Base-by-base conservation (phyloP, 2,797 vertebrate genomes). In the Phalloptychus januarius region DNA sequence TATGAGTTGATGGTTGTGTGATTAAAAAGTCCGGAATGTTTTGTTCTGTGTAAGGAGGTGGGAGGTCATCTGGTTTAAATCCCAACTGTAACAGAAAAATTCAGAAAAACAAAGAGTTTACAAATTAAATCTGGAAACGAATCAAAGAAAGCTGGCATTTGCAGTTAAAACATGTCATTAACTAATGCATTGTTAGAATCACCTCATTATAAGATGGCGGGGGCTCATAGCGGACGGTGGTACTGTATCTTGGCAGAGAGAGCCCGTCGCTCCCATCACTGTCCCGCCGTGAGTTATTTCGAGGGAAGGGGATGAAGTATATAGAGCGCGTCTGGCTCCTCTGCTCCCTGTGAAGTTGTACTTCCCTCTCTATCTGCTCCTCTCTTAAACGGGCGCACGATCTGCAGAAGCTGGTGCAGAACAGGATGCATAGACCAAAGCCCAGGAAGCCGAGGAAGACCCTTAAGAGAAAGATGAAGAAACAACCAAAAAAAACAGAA, bases 151-250 rank as follows among this genome's bases (percentile, higher is more conserved):
- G 16, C 33, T 48, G 20, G 45, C 28, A 50, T 52, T 72, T 13
- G 8, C 1, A 42, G 4, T 42, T 3, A 67, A 50, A 69, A 5
- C 2, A 40, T 18, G 5, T n/a, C 38, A 18, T 13, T 7, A 45
- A 63, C 5, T 18, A 18, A 28, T 16, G 3, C 10, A 42, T 16
- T 38, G 18, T 74, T 1, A 50, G 2, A 79, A n/a, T 85, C 69
- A 95, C 94, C 91, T 94, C 94, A 5, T 79, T 86, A 50, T 95
- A 95, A 13, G 93, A 71, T 23, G 94, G 94, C 3, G 94, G 94
- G 5, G 89, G 83, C 42, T 80, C 90, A 8, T 18, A 44, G 79
- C 63, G 72, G 76, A 0, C 67, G 2, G 67, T 36, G 0, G 72
- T 71, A 79, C 72, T 86, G 46, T 92, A 91, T 42, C n/a, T 78